Conservation (phyloP, 2,113 vertebrate species). For the Arothron firmamentum region DNA sequence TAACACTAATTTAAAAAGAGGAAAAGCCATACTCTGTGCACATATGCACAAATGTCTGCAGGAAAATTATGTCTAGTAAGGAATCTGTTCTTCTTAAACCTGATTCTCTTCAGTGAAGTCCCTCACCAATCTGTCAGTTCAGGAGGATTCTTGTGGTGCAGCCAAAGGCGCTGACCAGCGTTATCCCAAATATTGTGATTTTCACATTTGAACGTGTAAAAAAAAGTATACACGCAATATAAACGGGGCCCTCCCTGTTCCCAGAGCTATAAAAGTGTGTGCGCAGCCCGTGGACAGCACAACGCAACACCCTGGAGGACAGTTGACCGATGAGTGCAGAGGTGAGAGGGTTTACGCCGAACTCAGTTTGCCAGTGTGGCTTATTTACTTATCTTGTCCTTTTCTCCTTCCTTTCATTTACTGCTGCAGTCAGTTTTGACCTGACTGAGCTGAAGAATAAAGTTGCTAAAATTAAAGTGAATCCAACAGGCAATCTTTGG, state of each 20-base stretch:
- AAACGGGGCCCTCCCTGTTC: conserved; percentile 43
- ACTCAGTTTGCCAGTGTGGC: conserved; percentile 62
- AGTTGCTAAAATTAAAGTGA: conserved; percentile 84
- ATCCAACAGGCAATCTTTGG: conserved; percentile 90
- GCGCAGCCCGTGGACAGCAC: conserved; percentile 18
- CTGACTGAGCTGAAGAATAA: conserved; percentile 80
- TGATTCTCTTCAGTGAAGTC: too few species aligned
- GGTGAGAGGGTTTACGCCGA: conserved; percentile 61
- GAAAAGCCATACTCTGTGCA: too few species aligned
- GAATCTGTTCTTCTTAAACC: too few species aligned
- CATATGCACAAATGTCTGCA: too few species aligned
- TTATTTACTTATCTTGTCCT: conserved; percentile 76
- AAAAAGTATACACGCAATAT: conserved; percentile 27
- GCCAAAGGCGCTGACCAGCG: neutral
- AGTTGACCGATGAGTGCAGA: conserved; percentile 19
- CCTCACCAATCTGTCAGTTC: too few species aligned
- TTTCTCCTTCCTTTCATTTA: conserved; percentile 71
- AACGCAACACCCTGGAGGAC: conserved; percentile 34
- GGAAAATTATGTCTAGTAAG: too few species aligned
- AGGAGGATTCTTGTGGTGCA: conserved; percentile 4
- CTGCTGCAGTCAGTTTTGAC: conserved; percentile 77
- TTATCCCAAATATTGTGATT: conserved; percentile 16
- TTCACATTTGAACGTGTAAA: conserved; percentile 11
- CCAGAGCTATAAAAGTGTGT: conserved; percentile 56
- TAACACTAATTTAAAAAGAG: too few species aligned